Conservation (phyloP, 2,888 invertebrate genomes). For the Coecobrya sp. region DNA sequence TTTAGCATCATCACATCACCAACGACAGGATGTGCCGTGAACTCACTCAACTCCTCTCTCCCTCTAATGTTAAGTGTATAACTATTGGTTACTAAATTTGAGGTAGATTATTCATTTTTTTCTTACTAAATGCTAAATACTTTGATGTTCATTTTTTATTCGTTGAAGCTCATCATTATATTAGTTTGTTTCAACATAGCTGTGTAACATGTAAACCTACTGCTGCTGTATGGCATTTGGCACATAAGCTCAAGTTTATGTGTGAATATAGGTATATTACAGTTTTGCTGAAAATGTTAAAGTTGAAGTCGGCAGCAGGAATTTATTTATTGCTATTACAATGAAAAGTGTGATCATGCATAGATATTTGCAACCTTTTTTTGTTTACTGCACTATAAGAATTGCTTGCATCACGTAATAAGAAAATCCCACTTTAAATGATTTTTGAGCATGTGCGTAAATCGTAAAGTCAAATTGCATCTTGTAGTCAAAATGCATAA, state of each 20-base stretch:
- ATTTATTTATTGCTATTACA: not conserved
- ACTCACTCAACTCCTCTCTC: conserved; percentile 11
- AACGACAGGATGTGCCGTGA: conserved; percentile 10
- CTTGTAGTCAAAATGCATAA: too few relatives aligned
- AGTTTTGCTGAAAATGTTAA: too few relatives aligned
- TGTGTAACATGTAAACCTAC: too few relatives aligned
- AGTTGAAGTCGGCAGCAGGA: too few relatives aligned
- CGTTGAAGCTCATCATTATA: conserved; percentile 13
- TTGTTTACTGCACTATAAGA: not conserved
- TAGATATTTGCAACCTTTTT: conserved; percentile 14
- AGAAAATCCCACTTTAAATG: too few relatives aligned
- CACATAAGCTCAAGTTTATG: not conserved
- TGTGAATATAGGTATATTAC: not conserved
- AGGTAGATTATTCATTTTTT: conserved; percentile 51
- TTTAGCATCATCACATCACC: conserved; percentile 26
- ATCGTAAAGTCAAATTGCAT: too few relatives aligned
- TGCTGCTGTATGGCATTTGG: not conserved
- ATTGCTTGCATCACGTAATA: not conserved
- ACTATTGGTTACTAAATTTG: conserved; percentile 13
- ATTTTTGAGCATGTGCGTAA: too few relatives aligned
- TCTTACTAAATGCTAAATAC: conserved; percentile 9
- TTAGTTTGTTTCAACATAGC: too few relatives aligned
- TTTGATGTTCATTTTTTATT: not conserved
- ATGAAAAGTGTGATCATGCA: conserved; percentile 29
- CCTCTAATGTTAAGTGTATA: not conserved